Evolutionary conservation across 1,140 invertebrate genomes (phyloP).

Genomic region (Macrobrachium rosenbergii): DNA sequence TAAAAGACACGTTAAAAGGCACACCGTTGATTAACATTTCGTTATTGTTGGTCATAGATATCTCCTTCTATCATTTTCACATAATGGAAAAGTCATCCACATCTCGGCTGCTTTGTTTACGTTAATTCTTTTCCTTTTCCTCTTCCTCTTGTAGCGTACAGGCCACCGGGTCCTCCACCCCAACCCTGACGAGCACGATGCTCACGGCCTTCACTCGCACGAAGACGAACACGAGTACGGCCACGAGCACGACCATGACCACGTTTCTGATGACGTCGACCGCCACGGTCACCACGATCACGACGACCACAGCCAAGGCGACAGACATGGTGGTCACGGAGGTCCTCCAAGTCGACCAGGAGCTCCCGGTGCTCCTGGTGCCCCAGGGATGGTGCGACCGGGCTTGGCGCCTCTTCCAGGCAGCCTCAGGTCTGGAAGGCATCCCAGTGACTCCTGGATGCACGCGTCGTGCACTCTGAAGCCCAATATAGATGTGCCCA

Average conservation of each 20-base stretch:
- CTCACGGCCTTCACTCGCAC: not conserved
- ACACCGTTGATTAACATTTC: too few relatives aligned
- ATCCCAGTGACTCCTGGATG: constrained; percentile 3
- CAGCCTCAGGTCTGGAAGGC: not conserved
- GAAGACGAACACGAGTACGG: constrained; percentile 5
- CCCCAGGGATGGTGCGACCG: not conserved
- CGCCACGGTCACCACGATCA: not conserved
- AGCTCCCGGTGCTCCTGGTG: not conserved
- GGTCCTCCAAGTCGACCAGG: not conserved
- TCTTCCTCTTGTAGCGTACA: not conserved
- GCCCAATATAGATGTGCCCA: constrained; percentile 23
- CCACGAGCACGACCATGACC: constrained; percentile 1
- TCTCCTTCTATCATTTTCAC: too few relatives aligned
- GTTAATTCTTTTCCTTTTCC: not conserved
- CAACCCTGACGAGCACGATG: constrained; percentile 3
- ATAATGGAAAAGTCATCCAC: too few relatives aligned
- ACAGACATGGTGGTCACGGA: not conserved
- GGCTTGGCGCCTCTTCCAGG: constrained; percentile 14
- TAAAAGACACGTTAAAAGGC: too few relatives aligned
- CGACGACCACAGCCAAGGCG: not conserved
- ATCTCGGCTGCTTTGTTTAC: too few relatives aligned
- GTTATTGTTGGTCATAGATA: too few relatives aligned
- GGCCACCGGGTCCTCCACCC: not conserved
- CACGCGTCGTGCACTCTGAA: constrained; percentile 4
- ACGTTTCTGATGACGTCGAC: not conserved